phyloP scores from a whole-genome alignment of 2,888 invertebrate species.

The Rhimphoctona megacephalus region DNA sequence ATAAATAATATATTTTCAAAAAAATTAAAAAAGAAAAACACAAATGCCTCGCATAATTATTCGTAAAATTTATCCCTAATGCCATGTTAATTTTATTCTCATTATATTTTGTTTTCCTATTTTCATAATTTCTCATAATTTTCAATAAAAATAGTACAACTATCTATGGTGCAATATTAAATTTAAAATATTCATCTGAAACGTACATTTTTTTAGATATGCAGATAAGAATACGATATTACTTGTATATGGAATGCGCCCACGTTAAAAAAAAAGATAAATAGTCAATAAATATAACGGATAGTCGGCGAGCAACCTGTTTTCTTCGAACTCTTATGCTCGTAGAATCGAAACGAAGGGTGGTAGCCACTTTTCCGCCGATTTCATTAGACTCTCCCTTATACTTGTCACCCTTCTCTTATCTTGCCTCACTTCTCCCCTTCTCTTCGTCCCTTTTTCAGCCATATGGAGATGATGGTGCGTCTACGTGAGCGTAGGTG shows the following conservation, averaged over 20 bases:
- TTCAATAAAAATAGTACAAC: background rate
- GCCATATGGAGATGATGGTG: conserved; percentile 27
- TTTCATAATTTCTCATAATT: background rate
- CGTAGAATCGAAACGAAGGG: conserved; percentile 39
- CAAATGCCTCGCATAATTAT: too few relatives aligned
- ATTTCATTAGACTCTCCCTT: conserved; percentile 62
- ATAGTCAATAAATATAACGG: conserved; percentile 34
- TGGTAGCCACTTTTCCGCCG: conserved; percentile 51
- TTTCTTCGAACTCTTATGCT: conserved; percentile 29
- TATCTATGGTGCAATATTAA: background rate
- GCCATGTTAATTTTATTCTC: background rate
- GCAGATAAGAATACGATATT: background rate
- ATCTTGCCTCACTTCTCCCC: background rate
- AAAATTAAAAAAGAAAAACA: background rate
- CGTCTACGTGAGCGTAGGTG: conserved; percentile 53
- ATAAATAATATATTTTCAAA: background rate
- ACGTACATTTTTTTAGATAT: background rate
- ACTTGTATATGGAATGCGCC: background rate
- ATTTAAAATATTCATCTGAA: background rate
- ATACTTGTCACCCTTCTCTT: conserved; percentile 4
- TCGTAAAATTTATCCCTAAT: too few relatives aligned
- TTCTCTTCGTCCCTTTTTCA: conserved; percentile 18
- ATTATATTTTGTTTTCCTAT: background rate
- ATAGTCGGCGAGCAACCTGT: conserved; percentile 57
- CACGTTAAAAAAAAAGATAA: conserved; percentile 8